Evolutionary conservation across 2,113 vertebrate genomes (phyloP), one percentile per base, ranked within the genome.

Genomic region (Vimba vimba): DNA sequence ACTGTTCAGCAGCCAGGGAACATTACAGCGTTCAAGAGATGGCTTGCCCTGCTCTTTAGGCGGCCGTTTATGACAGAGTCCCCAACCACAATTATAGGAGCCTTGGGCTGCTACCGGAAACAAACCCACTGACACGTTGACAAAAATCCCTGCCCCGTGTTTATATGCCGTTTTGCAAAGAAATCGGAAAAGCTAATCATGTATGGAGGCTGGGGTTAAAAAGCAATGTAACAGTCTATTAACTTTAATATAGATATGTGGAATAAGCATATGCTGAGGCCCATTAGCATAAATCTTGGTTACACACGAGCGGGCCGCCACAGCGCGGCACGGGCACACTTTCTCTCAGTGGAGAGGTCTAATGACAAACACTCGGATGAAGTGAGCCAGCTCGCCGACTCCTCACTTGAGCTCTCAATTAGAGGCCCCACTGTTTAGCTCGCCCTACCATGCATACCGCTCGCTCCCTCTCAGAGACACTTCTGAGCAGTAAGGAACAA

Each of bases 181-280:
- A 97, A 99, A 99, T 99, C 97, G 97, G 96, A 95, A 94, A 97
- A 98, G 96, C 97, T 99, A 99, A 99, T 99, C 97, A 98, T 97
- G 98, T 98, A 97, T 98, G 96, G 96, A 98, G 96, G 94, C 94
- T 92, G 96, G 91, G 98, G 98, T 99, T 99, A 99, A 99, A 96
- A 99, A 98, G 97, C 96, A 98, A 99, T 99, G 98, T 99, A 98
- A 99, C 98, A 99, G 97, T 97, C 97, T 98, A 99, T 99, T 99
- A 99, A 98, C 96, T 98, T 99, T 98, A 97, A 99, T 99, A 98
- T 97, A 98, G 97, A 98, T 99, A 97, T 97, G 97, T 97, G 95
- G 96, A 97, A 97, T 97, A 98, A 99, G 97, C 98, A 98, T 99
- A 98, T 99, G 98, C 97, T 96, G 95, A 93, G 92, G 91, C 91